phyloP scores from a whole-genome alignment of 2,797 vertebrate species.

The Cossypha heuglini region DNA sequence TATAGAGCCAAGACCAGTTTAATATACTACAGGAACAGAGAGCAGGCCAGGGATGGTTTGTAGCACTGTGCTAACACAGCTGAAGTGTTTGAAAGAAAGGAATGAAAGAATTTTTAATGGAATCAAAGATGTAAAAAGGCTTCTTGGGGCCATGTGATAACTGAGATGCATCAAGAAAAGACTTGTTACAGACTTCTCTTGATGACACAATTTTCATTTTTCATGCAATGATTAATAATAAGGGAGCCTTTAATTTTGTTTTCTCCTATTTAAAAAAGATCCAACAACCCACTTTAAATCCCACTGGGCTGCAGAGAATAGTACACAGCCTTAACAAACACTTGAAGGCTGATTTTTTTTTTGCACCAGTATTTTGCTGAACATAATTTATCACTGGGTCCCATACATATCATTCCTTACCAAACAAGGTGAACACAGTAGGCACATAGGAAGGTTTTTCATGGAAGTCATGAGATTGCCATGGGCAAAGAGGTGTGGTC shows the following conservation, averaged over 20 bases:
- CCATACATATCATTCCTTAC: not conserved
- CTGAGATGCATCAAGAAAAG: not conserved
- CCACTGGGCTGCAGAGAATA: not conserved
- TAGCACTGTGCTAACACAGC: not conserved
- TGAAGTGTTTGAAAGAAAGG: not conserved
- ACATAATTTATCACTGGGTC: not conserved
- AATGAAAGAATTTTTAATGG: not conserved
- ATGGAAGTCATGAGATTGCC: rapidly evolving
- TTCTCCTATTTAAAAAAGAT: not conserved
- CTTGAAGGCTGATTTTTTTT: not conserved
- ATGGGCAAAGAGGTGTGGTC: not conserved
- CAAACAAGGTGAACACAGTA: not conserved
- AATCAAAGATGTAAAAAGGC: not conserved
- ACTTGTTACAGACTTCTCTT: not conserved
- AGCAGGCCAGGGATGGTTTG: not conserved
- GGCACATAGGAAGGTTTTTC: not conserved
- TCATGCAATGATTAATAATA: not conserved
- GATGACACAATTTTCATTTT: not conserved
- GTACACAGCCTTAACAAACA: not conserved
- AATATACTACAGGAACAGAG: not conserved
- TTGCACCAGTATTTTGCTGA: not conserved
- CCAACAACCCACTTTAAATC: not conserved
- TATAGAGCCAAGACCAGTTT: not conserved
- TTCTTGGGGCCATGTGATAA: not conserved
- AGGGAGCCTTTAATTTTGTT: not conserved